Evolutionary conservation across 2,888 invertebrate genomes (phyloP), one percentile per base, ranked within the genome.

Genomic region (Polietes domitor): DNA sequence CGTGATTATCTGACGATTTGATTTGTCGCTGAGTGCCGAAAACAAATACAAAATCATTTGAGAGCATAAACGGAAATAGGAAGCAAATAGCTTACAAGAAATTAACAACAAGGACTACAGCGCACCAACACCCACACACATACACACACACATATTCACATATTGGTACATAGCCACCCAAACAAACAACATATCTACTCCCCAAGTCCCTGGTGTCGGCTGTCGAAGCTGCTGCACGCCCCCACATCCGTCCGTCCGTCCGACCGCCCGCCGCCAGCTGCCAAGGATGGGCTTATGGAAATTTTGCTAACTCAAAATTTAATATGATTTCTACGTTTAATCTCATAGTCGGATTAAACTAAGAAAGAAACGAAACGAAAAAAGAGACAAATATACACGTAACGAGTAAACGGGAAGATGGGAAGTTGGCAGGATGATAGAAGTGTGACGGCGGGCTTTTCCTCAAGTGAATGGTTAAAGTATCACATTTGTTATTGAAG

Each of bases 1-100:
- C 91, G 88, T 91, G 92, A 92, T 92, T 92, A 92, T 91, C 91
- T 87, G 89, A 88, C 92, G 91, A 92, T 92, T 92, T 91, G 91
- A 92, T 92, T 92, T 92, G 90, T 89, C 90, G 89, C 89, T 89
- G 89, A 90, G 90, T 90, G 88, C 88, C 21, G 41, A 89, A 89
- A 89, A 89, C 88, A 87, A 89, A 88, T 88, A 89, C 88, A 86
- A 88, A 89, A 88, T 89, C 89, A 89, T 74, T 68, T 68, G 24
- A 41, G 68, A 21, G 82, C 72, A 83, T 74, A 78, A 81, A 80
- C 84, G 84, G 84, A 84, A 81, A 84, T 78, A 81, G 79, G 76
- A 83, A 83, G 73, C 43, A 73, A 73, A 73, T 73, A 58, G 41
- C 58, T 58, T 58, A 73, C 73, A 73, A 73, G 73, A 73, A 73